Evolutionary conservation across 2,888 invertebrate species (phyloP).

Genomic region (Zygaena filipendulae): DNA sequence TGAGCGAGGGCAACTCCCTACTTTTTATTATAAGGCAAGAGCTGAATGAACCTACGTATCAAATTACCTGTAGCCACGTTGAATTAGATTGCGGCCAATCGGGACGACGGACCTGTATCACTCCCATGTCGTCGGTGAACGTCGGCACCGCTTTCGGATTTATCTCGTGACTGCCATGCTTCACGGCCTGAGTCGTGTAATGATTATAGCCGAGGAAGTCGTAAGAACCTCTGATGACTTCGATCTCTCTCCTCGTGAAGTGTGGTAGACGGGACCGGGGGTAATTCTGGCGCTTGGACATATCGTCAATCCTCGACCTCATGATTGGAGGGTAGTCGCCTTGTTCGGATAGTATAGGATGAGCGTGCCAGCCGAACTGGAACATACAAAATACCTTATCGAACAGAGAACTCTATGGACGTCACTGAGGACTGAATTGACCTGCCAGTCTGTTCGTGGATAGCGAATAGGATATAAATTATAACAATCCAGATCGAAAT

Average conservation of each 20-base stretch:
- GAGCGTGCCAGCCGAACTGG: constrained; percentile 73
- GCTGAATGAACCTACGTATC: no score
- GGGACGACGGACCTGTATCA: constrained; percentile 35
- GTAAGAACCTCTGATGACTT: constrained; percentile 66
- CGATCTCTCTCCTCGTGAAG: constrained; percentile 70
- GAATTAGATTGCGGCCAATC: constrained; percentile 61
- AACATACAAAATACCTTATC: no score
- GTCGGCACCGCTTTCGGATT: constrained; percentile 27
- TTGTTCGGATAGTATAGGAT: constrained; percentile 71
- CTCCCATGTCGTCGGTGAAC: constrained; percentile 44
- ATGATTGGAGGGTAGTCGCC: constrained; percentile 77
- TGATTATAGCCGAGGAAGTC: constrained; percentile 83
- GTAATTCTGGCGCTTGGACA: constrained; percentile 70
- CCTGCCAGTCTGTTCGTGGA: no score
- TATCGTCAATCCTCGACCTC: constrained; percentile 64
- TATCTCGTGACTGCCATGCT: constrained; percentile 28
- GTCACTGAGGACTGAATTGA: no score
- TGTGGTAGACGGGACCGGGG: constrained; percentile 70
- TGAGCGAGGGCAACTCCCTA: no score
- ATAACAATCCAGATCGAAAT: no score
- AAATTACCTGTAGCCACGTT: constrained; percentile 63
- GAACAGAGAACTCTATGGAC: no score
- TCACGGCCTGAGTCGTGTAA: constrained; percentile 71
- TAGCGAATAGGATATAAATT: no score
- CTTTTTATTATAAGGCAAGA: no score